Evolutionary conservation across 2,797 vertebrate species (phyloP), one percentile per base, ranked within the genome.

Genomic region (Eupleurogrammus muticus): DNA sequence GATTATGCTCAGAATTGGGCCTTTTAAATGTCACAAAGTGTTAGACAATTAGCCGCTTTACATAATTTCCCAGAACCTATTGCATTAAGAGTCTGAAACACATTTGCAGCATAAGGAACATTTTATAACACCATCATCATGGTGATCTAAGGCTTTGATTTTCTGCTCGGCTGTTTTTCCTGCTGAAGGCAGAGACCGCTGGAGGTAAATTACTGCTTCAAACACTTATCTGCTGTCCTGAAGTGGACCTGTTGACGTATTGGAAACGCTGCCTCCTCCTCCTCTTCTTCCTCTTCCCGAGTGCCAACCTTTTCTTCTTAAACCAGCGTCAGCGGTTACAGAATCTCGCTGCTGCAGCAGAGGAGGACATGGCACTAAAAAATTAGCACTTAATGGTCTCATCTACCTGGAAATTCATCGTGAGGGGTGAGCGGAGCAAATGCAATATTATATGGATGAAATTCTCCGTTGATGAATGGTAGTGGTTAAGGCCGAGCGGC

Each of bases 391-490:
- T 82, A 75, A 46, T 17, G 10, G 51, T 11, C 53, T 80, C 77
- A 71, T 81, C 77, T 68, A 72, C 73, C 70, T 65, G 73, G 32
- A 53, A 54, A 68, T 62, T 54, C 70, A 19, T 73, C 73, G 54
- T 40, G 68, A 44, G 64, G 42, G 52, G 6, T 59, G 55, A 71
- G 56, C 14, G 38, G 23, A 59, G 80, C 28, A 8, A 68, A 48
- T 57, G 67, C 66, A 21, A 76, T 73, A 79, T 73, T 82, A 79
- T 58, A 69, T 38, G 2, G 67, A 68, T 75, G 67, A 77, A 60
- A 75, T 73, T 81, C 50, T 21, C n/a, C 0, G 2, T 14, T 71
- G 81, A 73, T 79, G 73, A 64, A 50, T 35, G 16, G 32, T 8
- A 13, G 35, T 10, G 16, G 46, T 34, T 4, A 3, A 59, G 20